phyloP scores from a whole-genome alignment of 1,140 invertebrate genomes.

The Lutraria rhynchaena region DNA sequence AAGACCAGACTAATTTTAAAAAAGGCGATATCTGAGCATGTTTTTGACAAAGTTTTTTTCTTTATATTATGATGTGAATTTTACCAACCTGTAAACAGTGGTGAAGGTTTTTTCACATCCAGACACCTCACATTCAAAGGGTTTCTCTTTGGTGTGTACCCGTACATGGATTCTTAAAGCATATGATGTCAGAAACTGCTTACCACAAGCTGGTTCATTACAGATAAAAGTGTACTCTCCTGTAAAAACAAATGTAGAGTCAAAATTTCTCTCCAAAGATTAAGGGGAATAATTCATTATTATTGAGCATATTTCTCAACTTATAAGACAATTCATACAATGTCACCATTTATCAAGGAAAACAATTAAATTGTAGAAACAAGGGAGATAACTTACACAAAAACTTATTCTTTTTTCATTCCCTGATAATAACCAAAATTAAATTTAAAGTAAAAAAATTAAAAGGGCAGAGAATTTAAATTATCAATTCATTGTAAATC shows the following conservation, averaged over 20 bases:
- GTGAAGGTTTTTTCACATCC: slow-evolving; percentile 96
- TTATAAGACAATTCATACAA: too few species aligned
- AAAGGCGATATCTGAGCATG: neutral
- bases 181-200: slow-evolving; percentile 96
- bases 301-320: too few species aligned
- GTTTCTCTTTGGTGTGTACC: slow-evolving; percentile 97
- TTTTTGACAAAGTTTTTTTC: neutral
- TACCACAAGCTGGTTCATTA: slow-evolving; percentile 92
- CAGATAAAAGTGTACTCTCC: slow-evolving; percentile 97
- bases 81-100: slow-evolving; percentile 90
- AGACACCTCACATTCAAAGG: slow-evolving; percentile 89
- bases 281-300: too few species aligned
- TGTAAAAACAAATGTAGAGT: slow-evolving; percentile 82
- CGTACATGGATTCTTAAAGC: slow-evolving; percentile 97
- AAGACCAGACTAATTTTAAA: neutral
- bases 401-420: too few species aligned
- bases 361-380: too few species aligned
- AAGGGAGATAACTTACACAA: too few species aligned
- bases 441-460: too few species aligned
- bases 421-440: too few species aligned
- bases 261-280: too few species aligned
- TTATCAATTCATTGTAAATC: too few species aligned
- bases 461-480: too few species aligned
- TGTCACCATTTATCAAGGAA: too few species aligned
- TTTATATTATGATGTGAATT: neutral